A percentile compares a stretch with the other conserved stretches of the same genome.
Conservation (phyloP, 1,140 invertebrate genomes). For the Drosophila kepulauana region DNA sequence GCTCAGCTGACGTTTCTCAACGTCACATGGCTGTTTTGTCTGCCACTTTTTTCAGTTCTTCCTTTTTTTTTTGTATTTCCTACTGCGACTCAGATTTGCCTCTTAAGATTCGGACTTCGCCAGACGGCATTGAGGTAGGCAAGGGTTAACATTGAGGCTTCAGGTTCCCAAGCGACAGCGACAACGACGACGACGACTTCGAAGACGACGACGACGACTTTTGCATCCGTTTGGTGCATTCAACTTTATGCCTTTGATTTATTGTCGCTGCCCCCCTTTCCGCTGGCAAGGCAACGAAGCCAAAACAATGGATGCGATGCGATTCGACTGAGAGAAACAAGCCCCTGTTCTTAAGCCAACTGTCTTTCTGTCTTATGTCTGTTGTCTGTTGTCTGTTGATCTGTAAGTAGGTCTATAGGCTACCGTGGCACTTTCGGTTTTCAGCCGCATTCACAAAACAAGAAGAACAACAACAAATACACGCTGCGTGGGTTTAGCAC, state of each 20-base stretch:
- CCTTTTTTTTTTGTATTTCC: slow-evolving; percentile 29
- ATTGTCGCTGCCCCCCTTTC: slow-evolving; percentile 56
- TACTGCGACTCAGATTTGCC: slow-evolving; percentile 67
- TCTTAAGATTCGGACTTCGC: slow-evolving; percentile 57
- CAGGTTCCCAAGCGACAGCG: slow-evolving; percentile 59
- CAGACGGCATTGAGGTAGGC: slow-evolving; percentile 77
- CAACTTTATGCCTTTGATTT: slow-evolving; percentile 83
- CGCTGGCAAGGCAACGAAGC: slow-evolving; percentile 66
- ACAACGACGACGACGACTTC: background rate
- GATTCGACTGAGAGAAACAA: slow-evolving; percentile 19
- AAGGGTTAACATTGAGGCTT: slow-evolving; percentile 63
- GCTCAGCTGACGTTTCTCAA: slow-evolving; percentile 77
- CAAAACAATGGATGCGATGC: slow-evolving; percentile 63
- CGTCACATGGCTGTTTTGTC: slow-evolving; percentile 45
- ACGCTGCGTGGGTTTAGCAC: slow-evolving; percentile 49
- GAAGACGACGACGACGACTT: slow-evolving; percentile 59
- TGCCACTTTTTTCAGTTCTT: slow-evolving; percentile 4
- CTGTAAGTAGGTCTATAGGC: slow-evolving; percentile 80
- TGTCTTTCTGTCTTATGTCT: slow-evolving; percentile 35
- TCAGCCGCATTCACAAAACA: slow-evolving; percentile 4
- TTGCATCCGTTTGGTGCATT: slow-evolving; percentile 80
- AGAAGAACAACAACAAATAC: slow-evolving; percentile 12
- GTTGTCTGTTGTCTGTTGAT: slow-evolving; percentile 41
- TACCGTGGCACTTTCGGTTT: slow-evolving; percentile 80
- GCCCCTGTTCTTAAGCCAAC: slow-evolving; percentile 50